Evolutionary conservation across 2,797 vertebrate species (phyloP), one percentile per base, ranked within the genome.

Genomic region (Urosaurus nigricauda): DNA sequence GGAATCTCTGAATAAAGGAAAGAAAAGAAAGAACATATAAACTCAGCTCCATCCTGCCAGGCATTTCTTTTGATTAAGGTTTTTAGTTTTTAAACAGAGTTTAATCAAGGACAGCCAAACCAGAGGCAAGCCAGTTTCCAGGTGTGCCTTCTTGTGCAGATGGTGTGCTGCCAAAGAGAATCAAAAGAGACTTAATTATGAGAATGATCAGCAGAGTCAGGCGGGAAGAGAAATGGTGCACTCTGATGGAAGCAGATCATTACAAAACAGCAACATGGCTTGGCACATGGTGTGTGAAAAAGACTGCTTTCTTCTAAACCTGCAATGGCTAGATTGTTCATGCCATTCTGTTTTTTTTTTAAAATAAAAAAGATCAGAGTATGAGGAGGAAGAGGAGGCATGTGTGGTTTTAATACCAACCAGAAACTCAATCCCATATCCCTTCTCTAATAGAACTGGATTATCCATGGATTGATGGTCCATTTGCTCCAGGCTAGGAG

Each of bases 41-140:
- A 63, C 74, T 0, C 73, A 90, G 83, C 85, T 93, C 93, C 32
- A 79, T 92, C 51, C 84, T 94, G 63, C 83, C 89, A 90, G 89
- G 90, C 83, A 92, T 53, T 93, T 92, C 91, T 89, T 92, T 90
- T 95, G 91, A 93, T 95, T 95, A 87, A 92, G 95, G 87, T 87
- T 93, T 82, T 94, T 74, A 91, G 88, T 90, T 95, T 40, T 92
- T 95, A 93, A 94, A 83, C 60, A 92, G 92, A 89, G 83, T 93
- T 96, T 95, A 96, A 94, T 95, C 93, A 96, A 95, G 93, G 93
- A 93, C 89, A 95, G 70, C 51, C 92, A 93, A 95, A 91, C 3
- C 89, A 88, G 91, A 94, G 91, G 68, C 92, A 94, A 95, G 87
- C 51, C 0, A 21, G 83, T 93, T 96, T 96, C 87, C 94, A 96